phyloP scores from a whole-genome alignment of 2,888 invertebrate genomes.

The Caenorhabditis sp. region DNA sequence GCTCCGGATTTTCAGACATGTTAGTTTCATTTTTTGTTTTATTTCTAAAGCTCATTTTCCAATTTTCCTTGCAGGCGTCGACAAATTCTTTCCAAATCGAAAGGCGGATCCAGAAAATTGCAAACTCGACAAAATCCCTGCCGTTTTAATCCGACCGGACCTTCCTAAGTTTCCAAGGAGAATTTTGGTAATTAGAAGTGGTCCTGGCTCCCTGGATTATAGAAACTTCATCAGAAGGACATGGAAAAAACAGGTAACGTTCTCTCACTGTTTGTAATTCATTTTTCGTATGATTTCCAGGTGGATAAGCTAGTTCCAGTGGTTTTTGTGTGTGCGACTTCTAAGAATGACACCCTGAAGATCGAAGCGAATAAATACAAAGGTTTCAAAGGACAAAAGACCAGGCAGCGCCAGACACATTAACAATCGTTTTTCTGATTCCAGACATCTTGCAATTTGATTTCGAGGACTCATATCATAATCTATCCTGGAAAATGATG shows the following conservation, averaged over 20 bases:
- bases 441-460: conserved; percentile 81
- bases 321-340: conserved; percentile 71
- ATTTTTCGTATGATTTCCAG: too few species aligned
- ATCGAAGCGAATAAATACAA: conserved; percentile 66
- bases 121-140: conserved; percentile 64
- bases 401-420: too few species aligned
- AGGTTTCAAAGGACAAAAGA: too few species aligned
- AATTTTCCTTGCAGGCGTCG: conserved; percentile 50
- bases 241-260: conserved; percentile 74
- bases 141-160: conserved; percentile 64
- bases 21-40: conserved; percentile 30
- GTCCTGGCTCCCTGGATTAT: conserved; percentile 75
- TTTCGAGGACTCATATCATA: conserved; percentile 81
- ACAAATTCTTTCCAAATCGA: conserved; percentile 63
- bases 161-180: conserved; percentile 58
- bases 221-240: conserved; percentile 78
- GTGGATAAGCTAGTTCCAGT: conserved; percentile 71
- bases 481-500: conserved; percentile 82
- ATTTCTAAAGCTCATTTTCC: too few species aligned
- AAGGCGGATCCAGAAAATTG: conserved; percentile 56
- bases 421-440: conserved; percentile 5
- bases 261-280: neutral
- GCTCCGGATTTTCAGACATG: conserved; percentile 75
- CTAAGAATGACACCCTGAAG: conserved; percentile 58
- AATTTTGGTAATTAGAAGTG: conserved; percentile 75